Base-by-base conservation (phyloP, 2,888 invertebrate genomes). In the Melipona beecheii region DNA sequence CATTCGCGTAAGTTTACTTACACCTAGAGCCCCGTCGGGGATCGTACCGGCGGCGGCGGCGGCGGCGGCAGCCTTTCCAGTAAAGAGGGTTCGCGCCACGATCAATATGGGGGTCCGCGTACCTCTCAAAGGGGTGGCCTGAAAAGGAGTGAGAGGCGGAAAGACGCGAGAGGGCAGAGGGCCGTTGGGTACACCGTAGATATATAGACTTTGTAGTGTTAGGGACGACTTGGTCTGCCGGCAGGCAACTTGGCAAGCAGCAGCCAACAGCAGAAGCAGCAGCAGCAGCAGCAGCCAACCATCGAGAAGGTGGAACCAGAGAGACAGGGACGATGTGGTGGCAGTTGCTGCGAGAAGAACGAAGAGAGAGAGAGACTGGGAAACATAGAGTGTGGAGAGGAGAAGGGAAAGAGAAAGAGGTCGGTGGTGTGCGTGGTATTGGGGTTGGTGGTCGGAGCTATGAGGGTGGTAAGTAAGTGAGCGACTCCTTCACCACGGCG, bases 71-170 rank as follows among this genome's bases (percentile, higher is more conserved):
- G 72, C 84, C 89, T 90, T 89, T 90, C 83, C 87, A 86, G 91
- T 89, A 89, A 92, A 93, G 91, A 93, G 92, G 93, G 92, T 91
- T 92, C 90, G 90, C 89, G 90, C 88, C 90, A 87, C 93, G 93
- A 93, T 93, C 93, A 93, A 93, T 93, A 93, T 92, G 91, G 92
- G 90, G 91, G 89, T 86, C 90, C 89, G 85, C 90, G 91, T 91
- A 89, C 87, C 89, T 88, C 86, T 84, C 75, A 84, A 84, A 86
- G 85, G 91, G 89, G 91, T 88, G 82, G 90, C 73, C 70, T 80
- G 86, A 77, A 81, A 83, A 86, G 84, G 81, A 82, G 81, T 43
- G 88, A 90, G 88, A 89, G 78, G 79, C 83, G 76, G 88, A 83
- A 78, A 77, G 85, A 36, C 66, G 69, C 0, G 1, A 43, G 15